These are phyloP conservation scores for Hirtodrosophila confusa DNA, from an alignment of 2,888 invertebrate genomes.

Conservation along the genomic window DNA sequence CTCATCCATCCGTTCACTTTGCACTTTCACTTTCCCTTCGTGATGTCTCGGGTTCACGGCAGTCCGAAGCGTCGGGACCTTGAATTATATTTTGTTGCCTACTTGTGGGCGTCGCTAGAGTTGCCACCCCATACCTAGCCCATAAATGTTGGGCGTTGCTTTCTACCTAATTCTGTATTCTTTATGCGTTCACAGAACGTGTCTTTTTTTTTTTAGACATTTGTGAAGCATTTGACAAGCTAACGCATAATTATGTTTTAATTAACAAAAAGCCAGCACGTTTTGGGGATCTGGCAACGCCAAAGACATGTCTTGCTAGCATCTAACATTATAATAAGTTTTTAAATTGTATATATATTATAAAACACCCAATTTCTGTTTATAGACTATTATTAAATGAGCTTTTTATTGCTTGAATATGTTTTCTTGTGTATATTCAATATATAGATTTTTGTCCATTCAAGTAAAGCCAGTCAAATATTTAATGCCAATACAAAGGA, in stretches of 20 bases:
- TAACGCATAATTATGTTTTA: slow-evolving; percentile 46
- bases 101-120: slow-evolving; percentile 57
- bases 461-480: too few species aligned
- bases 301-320: background rate
- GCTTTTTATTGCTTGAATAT: too few species aligned
- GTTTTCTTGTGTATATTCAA: too few species aligned
- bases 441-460: too few species aligned
- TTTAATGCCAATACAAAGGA: too few species aligned
- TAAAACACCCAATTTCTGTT: too few species aligned
- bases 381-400: too few species aligned
- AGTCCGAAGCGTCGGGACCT: slow-evolving; percentile 60
- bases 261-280: slow-evolving; percentile 31
- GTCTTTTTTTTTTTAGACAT: slow-evolving; percentile 23
- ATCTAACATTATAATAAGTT: too few species aligned
- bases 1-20: slow-evolving; percentile 8
- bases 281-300: slow-evolving; percentile 24
- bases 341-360: too few species aligned
- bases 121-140: slow-evolving; percentile 15
- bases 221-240: slow-evolving; percentile 33
- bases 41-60: slow-evolving; percentile 57
- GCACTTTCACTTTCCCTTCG: slow-evolving; percentile 65
- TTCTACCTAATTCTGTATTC: slow-evolving; percentile 28
- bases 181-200: slow-evolving; percentile 37
- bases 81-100: slow-evolving; percentile 46
- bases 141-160: slow-evolving; percentile 7